These are phyloP conservation scores for Phasianus colchicus DNA, from an alignment of 2,113 vertebrate genomes.

Conservation along the genomic window DNA sequence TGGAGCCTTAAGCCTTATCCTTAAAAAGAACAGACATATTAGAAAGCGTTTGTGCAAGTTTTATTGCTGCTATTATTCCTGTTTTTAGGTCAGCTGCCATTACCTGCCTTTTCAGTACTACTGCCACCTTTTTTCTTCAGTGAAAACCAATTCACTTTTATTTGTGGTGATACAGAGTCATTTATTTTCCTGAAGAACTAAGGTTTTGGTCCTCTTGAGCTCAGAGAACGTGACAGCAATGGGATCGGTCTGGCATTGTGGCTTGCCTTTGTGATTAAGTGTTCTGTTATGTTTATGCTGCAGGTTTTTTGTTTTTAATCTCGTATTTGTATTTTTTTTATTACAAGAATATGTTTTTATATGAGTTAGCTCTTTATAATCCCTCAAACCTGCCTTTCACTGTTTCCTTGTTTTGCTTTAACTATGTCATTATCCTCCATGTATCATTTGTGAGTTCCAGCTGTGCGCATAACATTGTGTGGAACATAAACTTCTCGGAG, in stretches of 20 bases:
- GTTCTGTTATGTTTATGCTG: conserved; percentile 2
- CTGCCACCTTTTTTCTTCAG: neutral
- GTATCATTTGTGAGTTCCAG: conserved; percentile 58
- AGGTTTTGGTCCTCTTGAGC: neutral
- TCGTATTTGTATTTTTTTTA: neutral
- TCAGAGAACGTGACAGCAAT: neutral
- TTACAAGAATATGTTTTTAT: conserved; percentile 19
- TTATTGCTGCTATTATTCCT: neutral
- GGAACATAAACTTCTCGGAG: conserved; percentile 25
- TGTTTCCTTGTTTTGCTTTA: conserved; percentile 46
- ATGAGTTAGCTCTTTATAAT: conserved; percentile 31
- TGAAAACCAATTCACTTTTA: neutral
- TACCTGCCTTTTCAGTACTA: neutral
- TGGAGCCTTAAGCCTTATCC: neutral
- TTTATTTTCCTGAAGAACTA: neutral
- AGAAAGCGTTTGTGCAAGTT: neutral
- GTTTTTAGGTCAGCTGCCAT: neutral
- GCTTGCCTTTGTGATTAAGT: neutral
- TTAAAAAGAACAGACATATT: neutral
- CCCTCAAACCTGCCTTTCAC: conserved; percentile 27
- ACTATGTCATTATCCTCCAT: conserved; percentile 36
- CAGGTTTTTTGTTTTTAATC: neutral
- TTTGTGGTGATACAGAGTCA: neutral
- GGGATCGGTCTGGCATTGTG: neutral
- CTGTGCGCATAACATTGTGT: conserved; percentile 57